Evolutionary conservation across 2,113 vertebrate genomes (phyloP), one percentile per base, ranked within the genome.

Genomic region (Solea solea): DNA sequence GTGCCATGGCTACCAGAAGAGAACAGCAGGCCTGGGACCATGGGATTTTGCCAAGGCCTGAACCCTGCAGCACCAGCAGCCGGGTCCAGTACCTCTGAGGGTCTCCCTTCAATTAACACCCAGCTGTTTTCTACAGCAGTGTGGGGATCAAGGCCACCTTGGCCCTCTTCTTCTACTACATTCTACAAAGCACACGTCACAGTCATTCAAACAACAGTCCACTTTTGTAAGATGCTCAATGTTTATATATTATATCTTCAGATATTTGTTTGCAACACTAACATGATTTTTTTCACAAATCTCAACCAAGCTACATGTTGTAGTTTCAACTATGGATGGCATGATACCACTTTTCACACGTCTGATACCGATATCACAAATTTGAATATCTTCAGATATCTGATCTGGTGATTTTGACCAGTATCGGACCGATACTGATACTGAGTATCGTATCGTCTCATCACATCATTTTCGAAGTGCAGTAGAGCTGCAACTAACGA

Each of bases 1-100:
- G 65, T 64, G 72, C 77, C 82, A 78, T 74, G 71, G 72, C 79
- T 70, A 85, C 89, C 87, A 88, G 80, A 74, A 82, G 82, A 80
- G 79, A 90, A 86, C 88, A 91, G 87, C 87, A 89, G 86, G 85
- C 14, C 67, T 85, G 91, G 88, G 90, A 91, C 45, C 50, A 50
- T 79, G 90, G 86, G 90, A 93, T 46, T 78, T 76, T 52, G 56
- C 78, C 27, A 49, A 69, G 80, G 74, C 57, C 72, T 85, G 81
- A 88, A 86, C 76, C 84, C 63, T 62, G 80, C 57, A 39, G 72
- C 59, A 64, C 60, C 68, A 84, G 78, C 68, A 72, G 76, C 84
- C 55, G 53, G 71, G 81, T 74, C 78, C 85, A 66, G 74, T 69
- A 64, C 76, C 80, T 79, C 74, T 0, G 66, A 89, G 85, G 62